Conservation (phyloP, 2,113 vertebrate species). For the Podilymbus podiceps region DNA sequence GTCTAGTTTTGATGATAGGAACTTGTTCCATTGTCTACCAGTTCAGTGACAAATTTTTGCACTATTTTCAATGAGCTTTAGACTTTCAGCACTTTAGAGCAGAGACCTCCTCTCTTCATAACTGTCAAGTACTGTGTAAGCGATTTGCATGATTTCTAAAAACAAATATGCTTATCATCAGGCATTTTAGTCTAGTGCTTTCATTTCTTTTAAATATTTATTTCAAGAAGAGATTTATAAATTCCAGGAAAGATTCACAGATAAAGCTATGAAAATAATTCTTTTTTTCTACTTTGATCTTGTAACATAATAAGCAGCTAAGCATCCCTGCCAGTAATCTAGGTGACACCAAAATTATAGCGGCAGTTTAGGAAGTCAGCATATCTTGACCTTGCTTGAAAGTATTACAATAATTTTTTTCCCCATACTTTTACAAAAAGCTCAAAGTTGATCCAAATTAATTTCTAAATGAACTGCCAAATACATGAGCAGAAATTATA, state of each 20-base stretch:
- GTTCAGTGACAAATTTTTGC: background rate
- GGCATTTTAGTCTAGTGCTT: background rate
- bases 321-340: background rate
- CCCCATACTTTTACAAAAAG: background rate
- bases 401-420: background rate
- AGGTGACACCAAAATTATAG: background rate
- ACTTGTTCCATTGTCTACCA: background rate
- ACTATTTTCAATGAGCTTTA: background rate
- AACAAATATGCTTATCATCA: background rate
- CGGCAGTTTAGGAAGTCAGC: background rate
- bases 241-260: background rate
- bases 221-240: background rate
- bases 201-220: background rate
- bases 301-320: background rate
- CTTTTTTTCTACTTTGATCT: background rate
- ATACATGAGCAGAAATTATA: background rate
- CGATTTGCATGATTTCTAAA: background rate
- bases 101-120: background rate
- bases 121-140: background rate
- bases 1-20: background rate
- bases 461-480: slow-evolving; percentile 6
- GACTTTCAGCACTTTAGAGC: background rate
- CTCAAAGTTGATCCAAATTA: background rate
- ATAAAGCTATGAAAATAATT: background rate
- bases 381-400: background rate